Conservation (phyloP, 2,113 vertebrate genomes). For the Cyanoramphus novaezelandiae region DNA sequence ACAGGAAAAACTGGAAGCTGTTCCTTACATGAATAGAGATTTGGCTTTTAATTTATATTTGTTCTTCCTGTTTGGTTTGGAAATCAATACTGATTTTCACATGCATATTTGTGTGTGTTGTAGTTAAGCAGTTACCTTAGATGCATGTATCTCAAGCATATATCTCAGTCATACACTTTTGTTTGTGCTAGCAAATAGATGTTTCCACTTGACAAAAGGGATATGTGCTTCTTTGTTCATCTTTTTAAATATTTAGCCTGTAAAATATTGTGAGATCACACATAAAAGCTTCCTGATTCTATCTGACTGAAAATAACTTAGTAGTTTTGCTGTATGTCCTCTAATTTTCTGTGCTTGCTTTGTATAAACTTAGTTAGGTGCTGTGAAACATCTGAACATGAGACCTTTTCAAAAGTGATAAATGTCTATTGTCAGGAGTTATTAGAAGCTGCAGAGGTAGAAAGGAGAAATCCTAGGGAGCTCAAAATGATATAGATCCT, state of each 20-base stretch:
- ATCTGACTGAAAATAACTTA: neutral
- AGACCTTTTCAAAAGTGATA: conserved; percentile 19
- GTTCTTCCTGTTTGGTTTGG: neutral
- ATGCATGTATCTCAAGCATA: neutral
- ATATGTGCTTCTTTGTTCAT: neutral
- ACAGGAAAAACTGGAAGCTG: neutral
- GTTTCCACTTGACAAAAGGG: neutral
- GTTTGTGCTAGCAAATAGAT: neutral
- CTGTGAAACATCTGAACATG: neutral
- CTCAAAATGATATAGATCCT: neutral
- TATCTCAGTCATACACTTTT: neutral
- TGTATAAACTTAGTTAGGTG: neutral
- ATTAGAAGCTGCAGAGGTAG: neutral
- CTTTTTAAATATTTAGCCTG: neutral
- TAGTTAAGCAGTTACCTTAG: neutral
- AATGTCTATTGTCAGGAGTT: neutral
- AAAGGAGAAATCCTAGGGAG: neutral
- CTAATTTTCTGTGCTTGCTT: neutral
- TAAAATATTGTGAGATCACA: neutral
- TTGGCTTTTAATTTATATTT: neutral
- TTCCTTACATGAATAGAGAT: neutral
- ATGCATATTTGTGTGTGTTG: neutral
- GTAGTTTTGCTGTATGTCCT: neutral
- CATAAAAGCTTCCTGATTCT: neutral
- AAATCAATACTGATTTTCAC: neutral